Evolutionary conservation across 2,797 vertebrate genomes (phyloP), one percentile per base, ranked within the genome.

Genomic region (Podargus strigoides): DNA sequence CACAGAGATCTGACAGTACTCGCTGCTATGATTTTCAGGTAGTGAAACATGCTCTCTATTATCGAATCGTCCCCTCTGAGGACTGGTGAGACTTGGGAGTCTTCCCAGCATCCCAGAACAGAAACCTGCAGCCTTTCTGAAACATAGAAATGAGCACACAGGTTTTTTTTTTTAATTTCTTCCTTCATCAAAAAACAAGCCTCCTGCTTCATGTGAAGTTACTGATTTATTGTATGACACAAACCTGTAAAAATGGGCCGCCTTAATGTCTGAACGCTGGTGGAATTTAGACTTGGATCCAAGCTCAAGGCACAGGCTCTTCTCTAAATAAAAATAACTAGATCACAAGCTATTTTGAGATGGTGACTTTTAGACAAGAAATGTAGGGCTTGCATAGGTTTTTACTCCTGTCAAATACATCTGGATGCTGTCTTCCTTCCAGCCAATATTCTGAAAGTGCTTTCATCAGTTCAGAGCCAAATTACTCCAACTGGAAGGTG

Each of bases 291-390:
- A 91, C 77, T 93, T 2, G 0, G 66, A 81, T 95, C 92, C 94
- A 96, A 94, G 78, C 39, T 68, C 66, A 84, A 79, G 69, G 91
- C 91, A 90, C 94, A 91, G 70, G 73, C 85, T 93, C 92, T 72
- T 76, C 92, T 88, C 59, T 89, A 85, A 94, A 94, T 93, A 96
- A 95, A 96, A 96, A 94, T 93, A 95, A 87, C 91, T 87, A 62
- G 79, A 85, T 87, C 85, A 94, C 75, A 95, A 89, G 87, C 92
- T 95, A 96, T 95, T 97, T 91, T 94, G 89, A 53, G 92, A 42
- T 56, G 39, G 32, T 95, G 93, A 97, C 94, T 95, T 96, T 93
- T 72, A 85, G 87, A 75, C 49, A 74, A 87, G 88, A 95, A 95
- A 73, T 0, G 3, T 76, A 63, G 41, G 37, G 19, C 46, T 76